These are phyloP conservation scores for Coboldia fuscipes DNA, from an alignment of 1,140 invertebrate genomes.

Conservation along the genomic window DNA sequence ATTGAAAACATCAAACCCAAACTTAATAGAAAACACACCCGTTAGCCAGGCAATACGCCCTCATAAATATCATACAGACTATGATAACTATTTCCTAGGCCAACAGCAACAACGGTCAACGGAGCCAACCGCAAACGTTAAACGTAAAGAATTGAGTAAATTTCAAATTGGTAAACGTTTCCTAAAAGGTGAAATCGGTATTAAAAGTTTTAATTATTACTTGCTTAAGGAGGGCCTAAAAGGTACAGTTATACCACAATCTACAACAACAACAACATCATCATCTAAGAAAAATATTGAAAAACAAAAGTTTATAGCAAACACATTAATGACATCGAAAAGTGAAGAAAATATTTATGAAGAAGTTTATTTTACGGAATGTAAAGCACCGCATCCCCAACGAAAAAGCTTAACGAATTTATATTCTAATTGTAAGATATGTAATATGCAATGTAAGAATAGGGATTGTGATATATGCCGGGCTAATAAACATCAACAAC, in stretches of 20 bases:
- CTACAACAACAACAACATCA: not conserved
- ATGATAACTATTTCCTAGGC: not conserved
- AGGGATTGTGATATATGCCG: slow-evolving; percentile 13
- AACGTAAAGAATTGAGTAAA: slow-evolving; percentile 7
- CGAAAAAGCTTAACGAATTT: slow-evolving; percentile 1
- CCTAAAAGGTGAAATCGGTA: slow-evolving; percentile 18
- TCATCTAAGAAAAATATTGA: slow-evolving; percentile 13
- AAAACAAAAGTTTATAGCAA: too few relatives aligned
- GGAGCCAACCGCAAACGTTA: not conserved
- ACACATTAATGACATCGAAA: slow-evolving; percentile 7
- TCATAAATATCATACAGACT: too few relatives aligned
- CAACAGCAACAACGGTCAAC: not conserved
- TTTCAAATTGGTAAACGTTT: slow-evolving; percentile 18
- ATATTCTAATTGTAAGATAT: slow-evolving; percentile 16
- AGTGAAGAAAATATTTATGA: slow-evolving; percentile 22
- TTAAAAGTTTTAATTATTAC: slow-evolving; percentile 22
- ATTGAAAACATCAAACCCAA: not conserved
- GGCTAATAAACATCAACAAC: slow-evolving; percentile 1
- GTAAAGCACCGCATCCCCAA: slow-evolving; percentile 2
- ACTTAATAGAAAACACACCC: not conserved
- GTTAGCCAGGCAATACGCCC: slow-evolving; percentile 4
- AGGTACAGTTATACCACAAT: slow-evolving; percentile 3
- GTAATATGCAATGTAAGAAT: slow-evolving; percentile 17
- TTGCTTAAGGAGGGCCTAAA: slow-evolving; percentile 19
- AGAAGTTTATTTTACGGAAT: slow-evolving; percentile 18